These are phyloP conservation scores for Phymanthus crucifer DNA, from an alignment of 92 coral and sea anemone species.

Conservation along the genomic window DNA sequence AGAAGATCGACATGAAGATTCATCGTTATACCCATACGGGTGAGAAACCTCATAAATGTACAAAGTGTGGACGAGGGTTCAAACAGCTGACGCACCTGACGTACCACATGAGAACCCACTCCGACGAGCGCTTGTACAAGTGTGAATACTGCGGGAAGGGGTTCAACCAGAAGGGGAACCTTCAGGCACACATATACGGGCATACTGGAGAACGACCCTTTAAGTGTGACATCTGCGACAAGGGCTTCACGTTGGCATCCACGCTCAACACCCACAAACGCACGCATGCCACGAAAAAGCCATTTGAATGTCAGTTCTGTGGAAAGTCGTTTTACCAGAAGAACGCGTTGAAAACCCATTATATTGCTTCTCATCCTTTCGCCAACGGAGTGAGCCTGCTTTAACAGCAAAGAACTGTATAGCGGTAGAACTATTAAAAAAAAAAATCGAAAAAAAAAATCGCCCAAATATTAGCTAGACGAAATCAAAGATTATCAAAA, in stretches of 20 bases:
- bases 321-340: conserved; percentile 94
- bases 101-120: conserved; percentile 95
- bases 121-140: conserved; percentile 75
- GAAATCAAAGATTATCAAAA: not conserved
- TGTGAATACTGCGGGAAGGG: conserved; percentile 79
- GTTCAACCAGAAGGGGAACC: conserved; percentile 93
- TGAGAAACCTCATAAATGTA: conserved; percentile 93
- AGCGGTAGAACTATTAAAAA: too few species aligned
- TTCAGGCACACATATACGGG: conserved; percentile 96
- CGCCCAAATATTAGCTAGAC: not conserved
- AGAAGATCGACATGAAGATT: conserved; percentile 98
- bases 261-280: conserved; percentile 96
- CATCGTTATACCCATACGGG: conserved; percentile 99
- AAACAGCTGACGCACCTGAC: conserved; percentile 95
- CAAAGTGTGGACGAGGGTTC: conserved; percentile 97
- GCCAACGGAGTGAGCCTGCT: conserved; percentile 87
- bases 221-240: conserved; percentile 86
- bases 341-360: conserved; percentile 92
- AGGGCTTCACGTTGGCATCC: conserved; percentile 92
- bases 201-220: conserved; percentile 99
- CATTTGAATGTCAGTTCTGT: conserved; percentile 90
- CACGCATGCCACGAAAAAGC: conserved; percentile 93
- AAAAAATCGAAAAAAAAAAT: not conserved
- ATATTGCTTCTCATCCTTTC: conserved; percentile 94
- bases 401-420: conserved; percentile 15